Base-by-base conservation (phyloP, 2,797 vertebrate genomes). In the Anabas testudineus region DNA sequence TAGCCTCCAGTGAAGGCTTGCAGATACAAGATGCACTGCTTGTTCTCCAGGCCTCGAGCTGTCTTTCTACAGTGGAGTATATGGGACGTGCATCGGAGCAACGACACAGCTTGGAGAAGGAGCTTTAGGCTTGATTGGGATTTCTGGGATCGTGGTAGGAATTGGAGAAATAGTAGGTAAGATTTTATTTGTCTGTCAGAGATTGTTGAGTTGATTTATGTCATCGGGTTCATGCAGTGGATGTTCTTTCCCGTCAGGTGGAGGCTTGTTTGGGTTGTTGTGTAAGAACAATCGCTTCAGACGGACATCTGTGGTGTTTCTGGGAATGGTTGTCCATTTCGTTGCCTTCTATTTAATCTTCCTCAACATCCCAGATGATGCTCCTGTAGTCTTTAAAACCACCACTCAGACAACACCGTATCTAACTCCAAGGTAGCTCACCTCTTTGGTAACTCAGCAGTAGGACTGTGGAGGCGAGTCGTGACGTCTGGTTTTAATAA, bases 301-400 rank as follows among this genome's bases (percentile, higher is more conserved):
- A 68, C 93, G 94, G 46, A 95, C 94, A 4, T 94, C 95, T 0
- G 94, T 95, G 68, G 94, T 95, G 30, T 95, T 95, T 34, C 88
- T 95, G 71, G 95, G 94, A 12, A 94, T 95, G 94, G 89, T 95
- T 1, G 94, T 94, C 58, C 94, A 95, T 80, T 94, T 95, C n/a
- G 71, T 95, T 0, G 93, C 94, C 3, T 94, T 95, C 85, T 95
- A 95, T 78, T 72, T 95, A 78, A 95, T 95, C 78, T 95, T 95
- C 80, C 94, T 95, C 51, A 94, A 91, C 89, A 94, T 95, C 67
- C 95, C 95, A 2, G 84, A 88, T 4, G 94, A 95, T 16, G 92
- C 95, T 3, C 92, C 95, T 0, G 61, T 93, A 8, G 91, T 92
- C 30, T 83, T 92, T 18, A 54, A 80, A 59, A 91, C 88, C 56